A percentile compares a stretch with the other conserved stretches of the same genome.
Conservation (phyloP, 2,888 invertebrate genomes). For the Volucella inanis region DNA sequence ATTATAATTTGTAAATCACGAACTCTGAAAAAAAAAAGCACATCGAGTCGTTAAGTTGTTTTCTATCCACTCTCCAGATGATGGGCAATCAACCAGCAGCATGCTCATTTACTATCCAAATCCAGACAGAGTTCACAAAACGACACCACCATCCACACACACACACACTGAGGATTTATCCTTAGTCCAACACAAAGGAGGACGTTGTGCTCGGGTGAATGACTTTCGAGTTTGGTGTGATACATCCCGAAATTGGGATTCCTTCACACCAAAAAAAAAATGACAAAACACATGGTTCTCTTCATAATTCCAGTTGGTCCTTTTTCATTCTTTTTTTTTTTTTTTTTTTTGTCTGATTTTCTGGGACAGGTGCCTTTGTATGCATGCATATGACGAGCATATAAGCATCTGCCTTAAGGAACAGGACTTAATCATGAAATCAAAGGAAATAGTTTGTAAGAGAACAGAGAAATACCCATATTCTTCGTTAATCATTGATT, state of each 20-base stretch:
- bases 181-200: constrained; percentile 43
- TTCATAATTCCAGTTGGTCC: constrained; percentile 29
- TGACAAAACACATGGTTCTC: constrained; percentile 44
- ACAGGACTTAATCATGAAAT: constrained; percentile 39
- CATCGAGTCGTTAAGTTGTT: constrained; percentile 34
- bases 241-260: constrained; percentile 30
- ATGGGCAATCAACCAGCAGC: constrained; percentile 46
- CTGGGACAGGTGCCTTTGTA: constrained; percentile 54
- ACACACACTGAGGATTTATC: constrained; percentile 29
- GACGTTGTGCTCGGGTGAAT: constrained; percentile 66
- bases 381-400: not conserved
- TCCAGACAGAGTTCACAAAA: constrained; percentile 40
- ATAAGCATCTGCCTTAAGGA: constrained; percentile 47
- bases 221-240: constrained; percentile 51
- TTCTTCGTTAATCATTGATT: constrained; percentile 14
- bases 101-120: not conserved
- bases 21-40: not conserved
- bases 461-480: not conserved
- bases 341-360: not conserved
- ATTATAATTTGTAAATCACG: constrained; percentile 62
- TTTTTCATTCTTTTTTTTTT: constrained; percentile 25
- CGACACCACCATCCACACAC: not conserved
- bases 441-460: not conserved
- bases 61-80: not conserved
- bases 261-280: not conserved